A percentile compares a stretch with the other conserved stretches of the same genome.
Conservation (phyloP, 1,140 invertebrate species). For the Oreohelix idahoensis region DNA sequence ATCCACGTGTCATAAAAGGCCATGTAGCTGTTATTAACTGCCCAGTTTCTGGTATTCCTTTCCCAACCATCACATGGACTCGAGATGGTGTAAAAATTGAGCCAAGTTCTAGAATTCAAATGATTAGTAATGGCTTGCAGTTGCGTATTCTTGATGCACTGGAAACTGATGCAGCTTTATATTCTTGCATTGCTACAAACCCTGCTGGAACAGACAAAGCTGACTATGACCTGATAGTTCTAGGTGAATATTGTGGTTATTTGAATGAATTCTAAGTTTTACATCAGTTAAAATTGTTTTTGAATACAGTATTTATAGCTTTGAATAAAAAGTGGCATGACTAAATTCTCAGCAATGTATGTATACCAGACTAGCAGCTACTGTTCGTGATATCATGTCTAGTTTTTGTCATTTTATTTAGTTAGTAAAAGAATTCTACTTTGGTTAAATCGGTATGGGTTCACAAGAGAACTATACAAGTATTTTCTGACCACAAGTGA, state of each 20-base stretch:
- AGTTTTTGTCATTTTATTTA: too few species aligned
- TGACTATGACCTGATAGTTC: conserved; percentile 49
- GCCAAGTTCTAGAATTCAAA: conserved; percentile 40
- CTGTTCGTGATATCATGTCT: not conserved
- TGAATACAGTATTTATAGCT: too few species aligned
- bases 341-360: too few species aligned
- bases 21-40: conserved; percentile 60
- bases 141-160: conserved; percentile 70
- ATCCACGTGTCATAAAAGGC: conserved; percentile 58
- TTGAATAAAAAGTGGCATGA: too few species aligned
- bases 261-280: too few species aligned
- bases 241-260: conserved; percentile 49
- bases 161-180: conserved; percentile 71
- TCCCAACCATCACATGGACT: conserved; percentile 69
- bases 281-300: too few species aligned
- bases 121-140: conserved; percentile 53
- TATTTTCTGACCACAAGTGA: too few species aligned
- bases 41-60: conserved; percentile 68
- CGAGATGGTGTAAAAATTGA: conserved; percentile 58
- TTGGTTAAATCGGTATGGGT: too few species aligned
- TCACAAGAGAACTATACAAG: too few species aligned
- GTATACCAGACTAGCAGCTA: not conserved
- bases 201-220: conserved; percentile 69
- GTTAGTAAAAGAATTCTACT: too few species aligned
- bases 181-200: conserved; percentile 74